Percentiles rank a stretch among this genome's conserved stretches.
Conservation (phyloP, 2,797 vertebrate genomes). For the Sitta carolinensis region DNA sequence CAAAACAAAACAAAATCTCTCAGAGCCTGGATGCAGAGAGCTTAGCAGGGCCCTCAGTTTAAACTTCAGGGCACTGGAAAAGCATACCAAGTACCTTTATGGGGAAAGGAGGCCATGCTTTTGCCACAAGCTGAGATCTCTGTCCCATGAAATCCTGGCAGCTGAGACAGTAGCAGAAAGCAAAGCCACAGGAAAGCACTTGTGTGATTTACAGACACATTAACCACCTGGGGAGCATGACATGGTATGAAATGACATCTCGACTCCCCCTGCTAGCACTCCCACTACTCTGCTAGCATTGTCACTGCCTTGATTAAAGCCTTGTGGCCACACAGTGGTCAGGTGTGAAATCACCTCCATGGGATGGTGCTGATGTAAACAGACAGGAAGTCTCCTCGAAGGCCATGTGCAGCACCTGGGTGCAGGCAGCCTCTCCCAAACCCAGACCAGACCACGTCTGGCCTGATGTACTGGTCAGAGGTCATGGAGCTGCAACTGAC, state of each 20-base stretch:
- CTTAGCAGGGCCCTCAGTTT: neutral
- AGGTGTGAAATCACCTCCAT: neutral
- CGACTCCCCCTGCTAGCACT: neutral
- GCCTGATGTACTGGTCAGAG: neutral
- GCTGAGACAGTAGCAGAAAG: neutral
- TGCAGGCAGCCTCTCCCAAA: neutral
- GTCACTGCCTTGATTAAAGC: neutral
- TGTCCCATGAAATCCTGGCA: constrained; percentile 5
- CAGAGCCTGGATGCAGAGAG: neutral
- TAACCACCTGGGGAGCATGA: neutral
- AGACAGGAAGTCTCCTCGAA: neutral
- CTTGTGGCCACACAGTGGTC: neutral
- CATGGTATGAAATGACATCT: neutral
- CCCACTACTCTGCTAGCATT: rapidly evolving
- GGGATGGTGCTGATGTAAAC: neutral
- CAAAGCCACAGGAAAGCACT: neutral
- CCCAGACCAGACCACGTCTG: neutral
- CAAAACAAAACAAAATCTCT: neutral
- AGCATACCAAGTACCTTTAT: neutral
- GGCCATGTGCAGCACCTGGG: neutral
- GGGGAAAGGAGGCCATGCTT: neutral
- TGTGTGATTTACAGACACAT: constrained; percentile 8
- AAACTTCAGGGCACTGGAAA: neutral
- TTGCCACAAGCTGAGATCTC: neutral
- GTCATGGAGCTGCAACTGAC: neutral